A percentile compares a stretch with the other conserved stretches of the same genome.
Conservation (phyloP, 2,888 invertebrate species). For the Schizotus pectinicornis region DNA sequence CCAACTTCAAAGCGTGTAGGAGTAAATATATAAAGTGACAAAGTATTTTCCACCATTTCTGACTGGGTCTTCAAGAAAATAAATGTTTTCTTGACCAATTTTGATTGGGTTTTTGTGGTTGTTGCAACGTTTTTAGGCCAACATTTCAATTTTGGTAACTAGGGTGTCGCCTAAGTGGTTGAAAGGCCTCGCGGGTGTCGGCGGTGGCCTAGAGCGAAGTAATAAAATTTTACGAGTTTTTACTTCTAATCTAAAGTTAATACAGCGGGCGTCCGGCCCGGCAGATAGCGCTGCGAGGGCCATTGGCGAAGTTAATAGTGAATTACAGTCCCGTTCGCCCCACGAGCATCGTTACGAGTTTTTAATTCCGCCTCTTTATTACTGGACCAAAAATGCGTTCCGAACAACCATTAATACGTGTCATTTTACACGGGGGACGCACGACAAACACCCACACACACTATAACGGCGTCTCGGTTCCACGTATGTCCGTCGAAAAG, state of each 20-base stretch:
- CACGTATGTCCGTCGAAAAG: neutral
- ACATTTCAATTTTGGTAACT: no score
- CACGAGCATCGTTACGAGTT: conserved; percentile 53
- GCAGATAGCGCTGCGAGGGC: conserved; percentile 41
- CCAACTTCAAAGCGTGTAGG: no score
- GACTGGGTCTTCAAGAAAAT: no score
- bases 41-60: no score
- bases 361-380: conserved; percentile 55
- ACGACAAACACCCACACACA: conserved; percentile 18
- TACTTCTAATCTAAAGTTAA: conserved; percentile 50
- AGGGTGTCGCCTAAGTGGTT: no score
- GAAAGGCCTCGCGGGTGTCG: neutral
- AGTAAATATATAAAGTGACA: no score
- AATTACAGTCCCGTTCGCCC: conserved; percentile 46
- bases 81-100: no score
- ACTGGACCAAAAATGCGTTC: conserved; percentile 43
- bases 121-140: no score
- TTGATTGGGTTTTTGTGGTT: no score
- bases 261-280: conserved; percentile 44
- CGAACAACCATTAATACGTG: conserved; percentile 49
- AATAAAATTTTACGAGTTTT: conserved; percentile 48
- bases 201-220: conserved; percentile 18
- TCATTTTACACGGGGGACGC: conserved; percentile 37
- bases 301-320: conserved; percentile 49
- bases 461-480: neutral